Evolutionary conservation across 2,797 vertebrate genomes (phyloP), one percentile per base, ranked within the genome.

Genomic region (Chaenodraco wilsoni): DNA sequence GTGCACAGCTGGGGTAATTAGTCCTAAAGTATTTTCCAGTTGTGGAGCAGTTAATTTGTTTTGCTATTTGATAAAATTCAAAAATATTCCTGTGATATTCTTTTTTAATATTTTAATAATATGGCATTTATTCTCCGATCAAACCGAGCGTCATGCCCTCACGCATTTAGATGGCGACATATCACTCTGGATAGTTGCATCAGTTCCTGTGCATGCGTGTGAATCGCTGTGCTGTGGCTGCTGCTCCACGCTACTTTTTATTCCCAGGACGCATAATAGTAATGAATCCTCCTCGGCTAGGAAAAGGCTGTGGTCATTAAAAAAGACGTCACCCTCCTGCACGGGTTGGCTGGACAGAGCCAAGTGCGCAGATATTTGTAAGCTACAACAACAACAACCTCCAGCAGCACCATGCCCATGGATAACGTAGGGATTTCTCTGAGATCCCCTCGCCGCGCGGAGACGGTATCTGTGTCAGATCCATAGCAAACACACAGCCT

Each of bases 291-390:
- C 75, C 76, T 84, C 82, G 73, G 82, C 83, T 77, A 52, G 78
- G 80, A 81, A 46, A 86, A 87, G 83, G 87, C 89, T 86, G 82
- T 64, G 90, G 87, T 90, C 90, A 89, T 85, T 91, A 37, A 92
- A 93, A 93, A 90, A 93, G 90, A 94, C 94, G 93, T 95, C 94
- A 94, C 91, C 89, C 83, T 84, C 73, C 77, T 56, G 88, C 88
- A 90, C 81, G 83, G 91, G 86, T 83, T 84, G 92, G 87, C 87
- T 90, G 90, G 64, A 79, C 86, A 83, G 68, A 81, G 79, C 89
- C 76, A 91, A 94, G 92, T 94, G 92, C 94, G 93, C 91, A 95
- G 94, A 91, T 91, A 91, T 91, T 88, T 87, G 92, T 86, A 82
- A 85, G 83, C 89, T 79, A 81, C 84, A 72, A 91, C 91, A 88